phyloP scores from a whole-genome alignment of 2,113 vertebrate genomes.

The Crypturellus undulatus region DNA sequence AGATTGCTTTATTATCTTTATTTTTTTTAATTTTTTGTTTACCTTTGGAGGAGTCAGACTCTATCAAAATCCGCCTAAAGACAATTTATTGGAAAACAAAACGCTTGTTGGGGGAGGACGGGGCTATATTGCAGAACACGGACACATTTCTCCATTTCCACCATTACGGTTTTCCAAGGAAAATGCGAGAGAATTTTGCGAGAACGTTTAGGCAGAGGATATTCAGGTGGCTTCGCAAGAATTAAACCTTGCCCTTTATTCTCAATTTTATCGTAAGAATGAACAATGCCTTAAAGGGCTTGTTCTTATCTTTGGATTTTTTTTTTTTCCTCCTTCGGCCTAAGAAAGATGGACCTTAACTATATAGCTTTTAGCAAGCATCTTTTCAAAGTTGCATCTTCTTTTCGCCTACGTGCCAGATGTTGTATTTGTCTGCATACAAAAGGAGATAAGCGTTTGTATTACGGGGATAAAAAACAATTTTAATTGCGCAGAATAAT shows the following conservation, averaged over 20 bases:
- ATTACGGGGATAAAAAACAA: background rate
- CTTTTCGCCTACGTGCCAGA: background rate
- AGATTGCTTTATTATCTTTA: background rate
- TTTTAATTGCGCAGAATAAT: background rate
- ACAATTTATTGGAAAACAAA: background rate
- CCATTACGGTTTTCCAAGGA: conserved; percentile 43
- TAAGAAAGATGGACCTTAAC: background rate
- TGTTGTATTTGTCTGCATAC: background rate
- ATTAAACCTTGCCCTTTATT: conserved; percentile 26
- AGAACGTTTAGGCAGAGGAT: background rate
- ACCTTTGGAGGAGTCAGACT: conserved; percentile 24
- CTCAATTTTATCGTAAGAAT: background rate
- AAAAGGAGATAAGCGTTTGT: conserved; percentile 7
- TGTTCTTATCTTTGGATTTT: background rate
- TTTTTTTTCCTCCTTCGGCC: background rate
- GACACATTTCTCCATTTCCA: conserved; percentile 13
- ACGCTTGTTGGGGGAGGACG: background rate
- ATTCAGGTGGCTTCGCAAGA: conserved; percentile 37
- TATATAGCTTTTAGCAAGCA: background rate
- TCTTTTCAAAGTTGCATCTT: background rate
- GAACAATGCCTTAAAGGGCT: background rate
- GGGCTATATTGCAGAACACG: background rate
- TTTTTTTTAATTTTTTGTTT: conserved; percentile 17
- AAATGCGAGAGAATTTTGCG: background rate
- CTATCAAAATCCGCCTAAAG: background rate